Evolutionary conservation across 2,797 vertebrate genomes (phyloP).

Genomic region (Acanthurus tractus): DNA sequence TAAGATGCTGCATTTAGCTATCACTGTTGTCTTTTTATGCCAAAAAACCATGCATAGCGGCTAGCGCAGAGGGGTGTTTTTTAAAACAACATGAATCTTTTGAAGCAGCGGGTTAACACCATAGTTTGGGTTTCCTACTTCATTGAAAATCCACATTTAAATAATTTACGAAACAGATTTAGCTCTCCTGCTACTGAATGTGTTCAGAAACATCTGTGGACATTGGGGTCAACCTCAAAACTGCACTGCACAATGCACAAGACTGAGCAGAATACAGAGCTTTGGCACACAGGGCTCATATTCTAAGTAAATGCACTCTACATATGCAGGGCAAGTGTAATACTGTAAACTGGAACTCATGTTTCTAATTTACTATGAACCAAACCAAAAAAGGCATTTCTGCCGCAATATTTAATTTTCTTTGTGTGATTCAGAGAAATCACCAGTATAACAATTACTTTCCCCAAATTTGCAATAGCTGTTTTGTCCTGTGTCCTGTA

Average conservation of each 20-base stretch:
- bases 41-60: constrained; percentile 9
- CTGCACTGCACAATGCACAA: constrained; percentile 11
- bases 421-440: constrained; percentile 24
- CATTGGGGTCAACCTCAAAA: constrained; percentile 20
- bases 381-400: constrained; percentile 28
- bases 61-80: constrained; percentile 5
- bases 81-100: constrained; percentile 19
- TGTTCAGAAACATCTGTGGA: constrained; percentile 9
- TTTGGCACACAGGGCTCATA: constrained; percentile 31
- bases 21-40: background rate
- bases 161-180: constrained; percentile 20
- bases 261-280: constrained; percentile 27
- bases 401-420: constrained; percentile 14
- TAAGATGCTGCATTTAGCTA: background rate
- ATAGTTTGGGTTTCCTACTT: constrained; percentile 32
- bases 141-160: constrained; percentile 32
- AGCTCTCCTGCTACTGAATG: background rate
- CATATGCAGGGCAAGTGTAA: constrained; percentile 29
- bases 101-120: constrained; percentile 30
- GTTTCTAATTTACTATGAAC: constrained; percentile 23
- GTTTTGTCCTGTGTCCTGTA: constrained; percentile 24
- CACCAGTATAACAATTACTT: background rate
- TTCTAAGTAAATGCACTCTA: constrained; percentile 31
- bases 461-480: constrained; percentile 5
- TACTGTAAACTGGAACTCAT: constrained; percentile 46